phyloP scores from a whole-genome alignment of 2,797 vertebrate genomes.

The Natrix natrix region DNA sequence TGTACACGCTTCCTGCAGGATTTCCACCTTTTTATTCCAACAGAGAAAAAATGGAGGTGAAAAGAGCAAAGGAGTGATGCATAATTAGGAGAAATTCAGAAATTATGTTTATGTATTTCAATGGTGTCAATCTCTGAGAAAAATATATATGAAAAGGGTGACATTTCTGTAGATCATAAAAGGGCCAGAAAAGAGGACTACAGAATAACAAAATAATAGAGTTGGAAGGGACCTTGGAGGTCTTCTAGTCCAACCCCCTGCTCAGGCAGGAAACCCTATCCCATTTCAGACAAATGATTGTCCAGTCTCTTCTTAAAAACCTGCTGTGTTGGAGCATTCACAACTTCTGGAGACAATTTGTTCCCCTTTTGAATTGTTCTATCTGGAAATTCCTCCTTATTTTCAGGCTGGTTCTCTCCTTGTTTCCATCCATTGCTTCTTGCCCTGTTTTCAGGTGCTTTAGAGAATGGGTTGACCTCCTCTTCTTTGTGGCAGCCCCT shows the following conservation, averaged over 20 bases:
- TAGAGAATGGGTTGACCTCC: no score
- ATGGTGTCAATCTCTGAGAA: not conserved
- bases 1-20: not conserved
- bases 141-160: not conserved
- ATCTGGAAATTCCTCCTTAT: not conserved
- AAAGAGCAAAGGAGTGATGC: not conserved
- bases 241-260: fast-evolving
- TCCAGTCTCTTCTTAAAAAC: not conserved
- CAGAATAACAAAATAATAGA: not conserved
- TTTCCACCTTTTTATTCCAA: not conserved
- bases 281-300: not conserved
- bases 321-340: not conserved
- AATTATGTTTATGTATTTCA: not conserved
- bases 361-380: no score
- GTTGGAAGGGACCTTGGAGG: not conserved
- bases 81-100: not conserved
- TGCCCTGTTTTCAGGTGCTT: not conserved
- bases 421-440: not conserved
- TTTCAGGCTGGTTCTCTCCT: not conserved
- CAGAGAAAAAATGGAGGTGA: not conserved
- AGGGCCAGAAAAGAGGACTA: not conserved
- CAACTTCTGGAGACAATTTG: no score
- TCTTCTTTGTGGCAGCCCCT: no score
- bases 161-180: not conserved
- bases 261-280: not conserved